Conservation (phyloP, 2,797 vertebrate species). For the Coccyzus lansbergi region DNA sequence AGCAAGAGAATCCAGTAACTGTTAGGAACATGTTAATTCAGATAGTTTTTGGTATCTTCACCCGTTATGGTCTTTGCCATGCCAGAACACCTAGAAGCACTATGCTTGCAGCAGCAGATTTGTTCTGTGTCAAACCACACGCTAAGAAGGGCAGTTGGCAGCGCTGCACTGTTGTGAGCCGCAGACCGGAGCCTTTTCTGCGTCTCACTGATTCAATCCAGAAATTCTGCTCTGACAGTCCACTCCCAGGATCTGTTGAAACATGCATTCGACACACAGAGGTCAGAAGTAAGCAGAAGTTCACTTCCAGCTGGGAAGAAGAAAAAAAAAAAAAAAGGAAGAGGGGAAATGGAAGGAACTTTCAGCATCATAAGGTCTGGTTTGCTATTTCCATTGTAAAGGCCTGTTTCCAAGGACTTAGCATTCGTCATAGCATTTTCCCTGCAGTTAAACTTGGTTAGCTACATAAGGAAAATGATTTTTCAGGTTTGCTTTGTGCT, state of each 20-base stretch:
- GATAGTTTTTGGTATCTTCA: not conserved
- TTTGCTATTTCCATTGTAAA: not conserved
- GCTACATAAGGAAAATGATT: not conserved
- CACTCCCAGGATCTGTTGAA: not conserved
- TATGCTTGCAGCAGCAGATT: not conserved
- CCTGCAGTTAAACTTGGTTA: not conserved
- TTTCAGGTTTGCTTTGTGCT: not conserved
- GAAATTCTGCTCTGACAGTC: not conserved
- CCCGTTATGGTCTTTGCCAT: not conserved
- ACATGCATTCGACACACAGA: accelerated
- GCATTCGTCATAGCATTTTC: not conserved
- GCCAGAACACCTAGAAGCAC: not conserved
- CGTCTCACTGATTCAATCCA: not conserved
- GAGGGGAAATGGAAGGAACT: not conserved
- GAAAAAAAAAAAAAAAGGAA: not conserved
- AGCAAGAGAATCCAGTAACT: not conserved
- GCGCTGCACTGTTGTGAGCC: accelerated
- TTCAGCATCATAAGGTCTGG: not conserved
- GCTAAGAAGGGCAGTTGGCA: not conserved
- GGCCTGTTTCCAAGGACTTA: not conserved
- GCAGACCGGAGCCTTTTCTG: not conserved
- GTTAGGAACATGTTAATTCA: not conserved
- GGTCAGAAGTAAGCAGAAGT: not conserved
- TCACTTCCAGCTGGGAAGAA: not conserved
- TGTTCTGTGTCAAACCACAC: not conserved